phyloP scores from a whole-genome alignment of 1,140 invertebrate genomes.

The Vanessa atalanta region DNA sequence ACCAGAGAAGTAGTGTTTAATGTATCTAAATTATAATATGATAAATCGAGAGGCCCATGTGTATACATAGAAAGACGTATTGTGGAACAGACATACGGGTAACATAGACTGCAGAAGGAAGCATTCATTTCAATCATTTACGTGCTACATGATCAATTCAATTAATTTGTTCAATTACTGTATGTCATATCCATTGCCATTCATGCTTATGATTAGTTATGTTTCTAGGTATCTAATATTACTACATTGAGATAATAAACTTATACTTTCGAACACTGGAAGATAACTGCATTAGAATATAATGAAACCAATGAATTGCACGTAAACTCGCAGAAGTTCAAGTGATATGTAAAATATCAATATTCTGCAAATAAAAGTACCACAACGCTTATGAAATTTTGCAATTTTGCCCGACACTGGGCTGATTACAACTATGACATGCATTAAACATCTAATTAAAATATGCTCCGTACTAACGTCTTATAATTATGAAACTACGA shows the following conservation, averaged over 20 bases:
- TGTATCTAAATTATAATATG: conserved; percentile 33
- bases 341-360: conserved; percentile 58
- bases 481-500: conserved; percentile 75
- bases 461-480: conserved; percentile 72
- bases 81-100: conserved; percentile 19
- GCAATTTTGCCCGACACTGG: conserved; percentile 53
- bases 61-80: conserved; percentile 22
- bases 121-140: neutral
- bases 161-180: conserved; percentile 9
- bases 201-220: conserved; percentile 1
- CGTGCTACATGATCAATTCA: neutral
- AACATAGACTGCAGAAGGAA: neutral
- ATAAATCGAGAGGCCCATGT: conserved; percentile 35
- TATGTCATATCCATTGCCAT: conserved; percentile 46
- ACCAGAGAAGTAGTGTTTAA: conserved; percentile 32
- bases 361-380: conserved; percentile 56
- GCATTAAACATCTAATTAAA: conserved; percentile 78
- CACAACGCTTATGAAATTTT: conserved; percentile 44
- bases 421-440: conserved; percentile 73
- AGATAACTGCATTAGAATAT: conserved; percentile 1
- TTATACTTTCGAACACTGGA: conserved; percentile 38
- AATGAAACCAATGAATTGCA: conserved; percentile 21
- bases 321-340: conserved; percentile 31
- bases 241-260: conserved; percentile 41
- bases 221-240: conserved; percentile 1